Evolutionary conservation across 2,888 invertebrate genomes (phyloP).

Genomic region (Muschampia plurimacula): DNA sequence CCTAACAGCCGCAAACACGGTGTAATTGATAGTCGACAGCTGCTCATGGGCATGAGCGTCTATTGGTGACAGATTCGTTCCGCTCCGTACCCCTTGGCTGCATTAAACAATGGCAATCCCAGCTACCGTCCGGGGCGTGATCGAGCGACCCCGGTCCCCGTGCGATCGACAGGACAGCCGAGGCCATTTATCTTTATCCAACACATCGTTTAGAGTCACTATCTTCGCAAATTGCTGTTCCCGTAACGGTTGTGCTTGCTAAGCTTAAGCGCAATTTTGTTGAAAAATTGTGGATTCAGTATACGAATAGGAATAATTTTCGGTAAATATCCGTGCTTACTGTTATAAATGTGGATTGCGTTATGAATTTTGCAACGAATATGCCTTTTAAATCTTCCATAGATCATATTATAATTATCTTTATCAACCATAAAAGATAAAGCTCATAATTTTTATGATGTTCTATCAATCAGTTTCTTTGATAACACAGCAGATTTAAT

Average conservation of each 20-base stretch:
- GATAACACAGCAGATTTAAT: too few relatives aligned
- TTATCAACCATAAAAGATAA: too few relatives aligned
- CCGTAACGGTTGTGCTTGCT: constrained; percentile 17
- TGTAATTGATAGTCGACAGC: constrained; percentile 74
- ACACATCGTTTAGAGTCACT: constrained; percentile 37
- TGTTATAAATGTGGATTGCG: too few relatives aligned
- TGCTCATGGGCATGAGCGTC: constrained; percentile 62
- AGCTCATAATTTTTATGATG: too few relatives aligned
- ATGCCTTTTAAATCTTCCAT: too few relatives aligned
- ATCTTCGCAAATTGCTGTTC: constrained; percentile 33
- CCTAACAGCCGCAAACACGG: constrained; percentile 78
- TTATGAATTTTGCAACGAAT: background rate
- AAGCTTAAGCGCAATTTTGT: constrained; percentile 11
- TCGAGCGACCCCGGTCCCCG: constrained; percentile 41
- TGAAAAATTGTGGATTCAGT: background rate
- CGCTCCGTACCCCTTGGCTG: constrained; percentile 63
- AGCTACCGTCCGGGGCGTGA: constrained; percentile 53
- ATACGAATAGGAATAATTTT: background rate
- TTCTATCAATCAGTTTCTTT: too few relatives aligned
- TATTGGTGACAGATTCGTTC: constrained; percentile 80
- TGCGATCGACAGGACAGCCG: constrained; percentile 12
- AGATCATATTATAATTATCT: too few relatives aligned
- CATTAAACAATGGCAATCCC: constrained; percentile 48
- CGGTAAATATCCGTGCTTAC: background rate
- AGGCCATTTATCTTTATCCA: constrained; percentile 33